Evolutionary conservation across 2,113 vertebrate species (phyloP).

Genomic region (Dicentrarchus labrax): DNA sequence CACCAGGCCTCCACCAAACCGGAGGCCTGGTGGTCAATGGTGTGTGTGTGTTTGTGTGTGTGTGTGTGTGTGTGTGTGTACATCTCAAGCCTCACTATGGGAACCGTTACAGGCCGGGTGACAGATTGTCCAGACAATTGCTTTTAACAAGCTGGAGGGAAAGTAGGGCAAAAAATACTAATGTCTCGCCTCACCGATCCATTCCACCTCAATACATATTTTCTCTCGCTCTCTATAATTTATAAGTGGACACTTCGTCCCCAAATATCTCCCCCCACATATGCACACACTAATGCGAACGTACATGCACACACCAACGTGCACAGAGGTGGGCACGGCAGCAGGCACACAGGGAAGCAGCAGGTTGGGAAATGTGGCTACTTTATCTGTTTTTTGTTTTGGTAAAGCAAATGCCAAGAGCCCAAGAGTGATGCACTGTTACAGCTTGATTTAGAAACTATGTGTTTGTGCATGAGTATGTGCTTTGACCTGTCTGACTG

Average conservation of each 20-base stretch:
- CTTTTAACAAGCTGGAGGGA: constrained; percentile 85
- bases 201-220: constrained; percentile 77
- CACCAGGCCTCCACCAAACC: neutral
- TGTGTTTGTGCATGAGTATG: constrained; percentile 11
- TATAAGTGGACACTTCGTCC: constrained; percentile 56
- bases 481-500: constrained; percentile 13
- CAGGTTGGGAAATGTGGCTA: neutral
- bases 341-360: neutral
- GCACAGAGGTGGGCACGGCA: neutral
- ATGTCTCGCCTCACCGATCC: constrained; percentile 79
- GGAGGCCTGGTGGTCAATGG: constrained; percentile 2
- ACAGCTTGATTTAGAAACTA: constrained; percentile 27
- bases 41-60: constrained; percentile 27
- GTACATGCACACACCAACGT: neutral
- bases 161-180: constrained; percentile 84
- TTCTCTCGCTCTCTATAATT: constrained; percentile 75
- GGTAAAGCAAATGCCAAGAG: constrained; percentile 38
- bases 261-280: constrained; percentile 13
- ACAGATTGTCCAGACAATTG: constrained; percentile 86
- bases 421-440: neutral
- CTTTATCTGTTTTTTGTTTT: constrained; percentile 35
- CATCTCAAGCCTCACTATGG: constrained; percentile 57
- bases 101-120: constrained; percentile 72
- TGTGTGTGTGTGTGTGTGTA: constrained; percentile 28
- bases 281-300: neutral